Evolutionary conservation across 2,797 vertebrate species (phyloP).

Genomic region (Spinus olivaceus): DNA sequence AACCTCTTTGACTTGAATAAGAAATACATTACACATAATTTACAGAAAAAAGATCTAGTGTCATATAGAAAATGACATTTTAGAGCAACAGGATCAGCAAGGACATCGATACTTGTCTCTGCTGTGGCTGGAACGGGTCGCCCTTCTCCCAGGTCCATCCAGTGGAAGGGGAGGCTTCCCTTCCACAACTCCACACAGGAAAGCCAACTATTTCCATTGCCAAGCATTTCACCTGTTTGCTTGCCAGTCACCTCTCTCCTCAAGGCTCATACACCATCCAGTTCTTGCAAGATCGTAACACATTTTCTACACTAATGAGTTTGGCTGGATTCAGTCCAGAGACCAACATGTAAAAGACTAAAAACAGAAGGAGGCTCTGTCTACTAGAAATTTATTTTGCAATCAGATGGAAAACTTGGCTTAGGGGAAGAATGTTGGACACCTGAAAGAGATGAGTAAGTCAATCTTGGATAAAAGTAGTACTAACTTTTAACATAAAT

Average conservation of each 20-base stretch:
- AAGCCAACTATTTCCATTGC: not conserved
- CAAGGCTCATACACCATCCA: not conserved
- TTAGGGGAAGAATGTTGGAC: not conserved
- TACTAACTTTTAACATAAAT: constrained; percentile 6
- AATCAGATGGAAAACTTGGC: not conserved
- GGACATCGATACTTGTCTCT: not conserved
- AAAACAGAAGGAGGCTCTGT: constrained; percentile 23
- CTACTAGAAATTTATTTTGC: constrained; percentile 33
- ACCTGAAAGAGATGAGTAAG: not conserved
- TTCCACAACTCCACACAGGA: not conserved
- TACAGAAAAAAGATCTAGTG: not conserved
- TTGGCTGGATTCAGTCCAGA: not conserved
- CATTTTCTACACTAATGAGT: not conserved
- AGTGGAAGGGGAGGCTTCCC: not conserved
- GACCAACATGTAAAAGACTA: constrained; percentile 5
- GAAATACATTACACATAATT: not conserved
- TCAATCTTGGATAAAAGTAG: not conserved
- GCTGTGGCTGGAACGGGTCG: not conserved
- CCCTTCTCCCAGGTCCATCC: not conserved
- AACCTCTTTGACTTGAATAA: not conserved
- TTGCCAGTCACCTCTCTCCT: not conserved
- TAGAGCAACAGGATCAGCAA: not conserved
- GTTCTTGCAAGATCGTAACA: not conserved
- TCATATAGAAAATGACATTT: not conserved
- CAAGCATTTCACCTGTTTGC: not conserved